These are phyloP conservation scores for Calypte anna DNA, from an alignment of 2,113 vertebrate species.

Conservation along the genomic window DNA sequence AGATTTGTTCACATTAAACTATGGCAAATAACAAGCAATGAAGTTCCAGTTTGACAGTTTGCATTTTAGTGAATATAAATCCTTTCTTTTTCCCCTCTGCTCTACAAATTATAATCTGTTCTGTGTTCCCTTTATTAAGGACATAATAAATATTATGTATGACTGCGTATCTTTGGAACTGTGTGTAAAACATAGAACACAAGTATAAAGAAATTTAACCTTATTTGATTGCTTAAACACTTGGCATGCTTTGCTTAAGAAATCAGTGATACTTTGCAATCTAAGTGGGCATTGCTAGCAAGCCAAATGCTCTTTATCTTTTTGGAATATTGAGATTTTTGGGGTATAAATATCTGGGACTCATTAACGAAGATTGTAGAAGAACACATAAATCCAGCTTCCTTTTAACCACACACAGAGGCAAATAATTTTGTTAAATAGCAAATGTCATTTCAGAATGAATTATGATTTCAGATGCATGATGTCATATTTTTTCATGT, in stretches of 20 bases:
- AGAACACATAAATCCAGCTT: slow-evolving; percentile 37
- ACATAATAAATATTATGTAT: background rate
- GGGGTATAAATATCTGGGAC: background rate
- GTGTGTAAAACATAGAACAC: background rate
- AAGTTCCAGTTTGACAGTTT: background rate
- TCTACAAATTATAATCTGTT: background rate
- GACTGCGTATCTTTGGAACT: background rate
- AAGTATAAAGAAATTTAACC: background rate
- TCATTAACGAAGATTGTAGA: slow-evolving; percentile 31
- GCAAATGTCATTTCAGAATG: slow-evolving; percentile 43
- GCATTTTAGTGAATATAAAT: background rate
- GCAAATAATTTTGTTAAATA: slow-evolving; percentile 42
- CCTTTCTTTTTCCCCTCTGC: background rate
- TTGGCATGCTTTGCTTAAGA: background rate
- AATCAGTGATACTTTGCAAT: background rate
- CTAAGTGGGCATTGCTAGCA: background rate
- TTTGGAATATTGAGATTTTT: background rate
- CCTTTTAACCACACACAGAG: slow-evolving; percentile 19
- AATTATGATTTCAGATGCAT: slow-evolving; percentile 23
- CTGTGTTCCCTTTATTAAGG: background rate
- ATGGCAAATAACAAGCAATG: background rate
- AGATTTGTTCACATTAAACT: background rate
- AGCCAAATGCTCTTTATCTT: background rate
- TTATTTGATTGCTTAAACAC: background rate
- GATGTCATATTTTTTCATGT: slow-evolving; percentile 28